Conservation (phyloP, 2,113 vertebrate genomes). For the Semicossyphus pulcher region DNA sequence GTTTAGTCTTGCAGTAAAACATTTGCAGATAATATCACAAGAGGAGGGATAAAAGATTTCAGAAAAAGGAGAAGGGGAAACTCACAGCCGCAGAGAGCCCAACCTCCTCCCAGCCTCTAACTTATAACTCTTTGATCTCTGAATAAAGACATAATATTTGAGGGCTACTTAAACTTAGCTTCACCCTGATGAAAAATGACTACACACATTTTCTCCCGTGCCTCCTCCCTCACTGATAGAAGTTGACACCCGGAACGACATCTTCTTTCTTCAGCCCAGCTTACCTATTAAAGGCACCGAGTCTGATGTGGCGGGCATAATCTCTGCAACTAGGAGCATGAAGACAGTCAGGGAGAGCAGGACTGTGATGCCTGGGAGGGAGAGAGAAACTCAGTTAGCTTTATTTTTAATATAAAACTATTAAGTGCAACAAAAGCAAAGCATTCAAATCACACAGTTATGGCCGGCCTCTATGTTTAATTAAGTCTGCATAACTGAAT, state of each 20-base stretch:
- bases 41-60: neutral
- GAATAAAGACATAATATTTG: neutral
- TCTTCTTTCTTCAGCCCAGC: constrained; percentile 38
- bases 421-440: neutral
- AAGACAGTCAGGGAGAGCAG: constrained; percentile 95
- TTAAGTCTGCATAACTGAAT: no score
- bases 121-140: neutral
- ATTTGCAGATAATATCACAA: neutral
- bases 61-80: neutral
- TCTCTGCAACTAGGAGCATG: constrained; percentile 95
- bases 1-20: neutral
- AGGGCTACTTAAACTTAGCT: constrained; percentile 9
- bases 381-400: constrained; percentile 33
- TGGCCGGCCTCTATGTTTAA: no score
- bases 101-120: neutral
- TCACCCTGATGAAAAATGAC: constrained; percentile 25
- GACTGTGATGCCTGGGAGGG: constrained; percentile 91
- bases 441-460: neutral
- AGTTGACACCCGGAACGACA: constrained; percentile 19
- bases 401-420: neutral
- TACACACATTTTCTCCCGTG: neutral
- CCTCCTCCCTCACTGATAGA: constrained; percentile 14
- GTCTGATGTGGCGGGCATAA: constrained; percentile 97
- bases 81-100: neutral
- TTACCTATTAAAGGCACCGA: constrained; percentile 97